These are phyloP conservation scores for Tenthredo livida DNA, from an alignment of 2,888 invertebrate species.

Conservation along the genomic window DNA sequence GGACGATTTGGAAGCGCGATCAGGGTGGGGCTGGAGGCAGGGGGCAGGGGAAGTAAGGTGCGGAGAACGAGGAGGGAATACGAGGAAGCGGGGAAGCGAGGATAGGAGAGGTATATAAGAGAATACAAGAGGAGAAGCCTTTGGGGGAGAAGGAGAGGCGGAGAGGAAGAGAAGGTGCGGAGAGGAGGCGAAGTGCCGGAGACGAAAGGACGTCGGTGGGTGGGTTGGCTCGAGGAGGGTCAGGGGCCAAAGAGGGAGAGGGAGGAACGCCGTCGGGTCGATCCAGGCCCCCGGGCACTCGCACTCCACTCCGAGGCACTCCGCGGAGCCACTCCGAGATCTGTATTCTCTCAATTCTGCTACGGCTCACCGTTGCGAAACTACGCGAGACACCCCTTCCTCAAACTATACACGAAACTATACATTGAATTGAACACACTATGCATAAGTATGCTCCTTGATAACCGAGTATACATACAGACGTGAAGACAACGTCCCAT, in stretches of 20 bases:
- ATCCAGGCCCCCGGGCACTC: constrained; percentile 76
- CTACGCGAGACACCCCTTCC: constrained; percentile 49
- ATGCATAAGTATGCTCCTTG: not conserved
- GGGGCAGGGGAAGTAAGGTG: constrained; percentile 52
- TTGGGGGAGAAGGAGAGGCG: constrained; percentile 56
- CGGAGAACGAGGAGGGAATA: constrained; percentile 59
- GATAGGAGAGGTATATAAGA: constrained; percentile 62
- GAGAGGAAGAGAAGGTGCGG: constrained; percentile 57
- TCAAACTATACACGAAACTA: constrained; percentile 5
- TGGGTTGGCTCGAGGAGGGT: constrained; percentile 46
- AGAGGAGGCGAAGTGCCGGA: constrained; percentile 66
- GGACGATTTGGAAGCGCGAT: constrained; percentile 47
- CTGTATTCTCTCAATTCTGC: constrained; percentile 49
- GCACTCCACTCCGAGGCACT: constrained; percentile 68
- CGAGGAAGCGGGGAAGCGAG: constrained; percentile 57
- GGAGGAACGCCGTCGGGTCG: constrained; percentile 73
- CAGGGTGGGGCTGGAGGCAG: constrained; percentile 48
- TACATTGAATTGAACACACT: not conserved
- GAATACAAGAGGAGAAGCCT: constrained; percentile 53
- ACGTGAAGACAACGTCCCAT: not conserved
- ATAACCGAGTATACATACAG: not conserved
- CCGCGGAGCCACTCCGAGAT: constrained; percentile 52
- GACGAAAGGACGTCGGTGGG: constrained; percentile 71
- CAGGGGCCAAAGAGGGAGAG: constrained; percentile 64
- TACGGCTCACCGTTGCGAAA: constrained; percentile 56